Percentiles rank a stretch among this genome's conserved stretches.
Evolutionary conservation across 2,797 vertebrate species (phyloP).

Genomic region (Etheostoma nigrum): DNA sequence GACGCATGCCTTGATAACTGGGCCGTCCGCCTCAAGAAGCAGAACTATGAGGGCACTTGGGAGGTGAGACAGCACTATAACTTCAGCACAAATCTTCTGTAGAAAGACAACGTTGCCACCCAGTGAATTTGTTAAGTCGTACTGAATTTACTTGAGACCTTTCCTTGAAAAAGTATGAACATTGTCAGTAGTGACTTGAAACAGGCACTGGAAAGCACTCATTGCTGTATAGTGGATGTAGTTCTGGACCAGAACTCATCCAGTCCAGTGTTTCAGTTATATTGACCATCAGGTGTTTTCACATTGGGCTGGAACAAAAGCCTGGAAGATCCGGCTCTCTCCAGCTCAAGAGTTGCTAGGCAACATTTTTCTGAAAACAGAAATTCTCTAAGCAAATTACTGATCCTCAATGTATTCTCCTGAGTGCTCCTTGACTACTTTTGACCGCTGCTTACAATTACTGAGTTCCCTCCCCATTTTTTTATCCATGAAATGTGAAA

Average conservation of each 20-base stretch:
- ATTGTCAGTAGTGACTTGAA: slow-evolving; percentile 43
- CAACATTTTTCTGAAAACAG: slow-evolving; percentile 76
- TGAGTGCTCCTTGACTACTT: slow-evolving; percentile 78
- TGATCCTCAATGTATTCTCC: slow-evolving; percentile 74
- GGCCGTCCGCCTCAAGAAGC: slow-evolving; percentile 97
- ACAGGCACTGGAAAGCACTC: slow-evolving; percentile 27
- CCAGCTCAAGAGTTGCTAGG: slow-evolving; percentile 73
- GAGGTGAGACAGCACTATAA: slow-evolving; percentile 88
- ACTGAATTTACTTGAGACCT: slow-evolving; percentile 43
- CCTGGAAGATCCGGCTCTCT: slow-evolving; percentile 42
- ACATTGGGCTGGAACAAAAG: slow-evolving; percentile 66
- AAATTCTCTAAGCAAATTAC: slow-evolving; percentile 79
- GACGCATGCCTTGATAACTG: slow-evolving; percentile 96
- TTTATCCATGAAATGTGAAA: slow-evolving; percentile 68
- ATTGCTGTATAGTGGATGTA: slow-evolving; percentile 19
- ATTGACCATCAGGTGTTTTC: slow-evolving; percentile 74
- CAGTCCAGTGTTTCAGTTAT: slow-evolving; percentile 67
- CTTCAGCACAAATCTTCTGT: slow-evolving; percentile 47
- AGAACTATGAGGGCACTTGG: slow-evolving; percentile 96
- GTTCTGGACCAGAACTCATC: slow-evolving; percentile 41
- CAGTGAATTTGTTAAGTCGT: slow-evolving; percentile 59
- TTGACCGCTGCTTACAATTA: slow-evolving; percentile 79
- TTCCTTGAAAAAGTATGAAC: slow-evolving; percentile 45
- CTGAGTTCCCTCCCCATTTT: slow-evolving; percentile 63
- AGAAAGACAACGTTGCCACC: slow-evolving; percentile 57